Percentiles rank a stretch among this genome's conserved stretches.
These are phyloP conservation scores for Atta cephalotes DNA, from an alignment of 1,140 invertebrate genomes.

Conservation along the genomic window DNA sequence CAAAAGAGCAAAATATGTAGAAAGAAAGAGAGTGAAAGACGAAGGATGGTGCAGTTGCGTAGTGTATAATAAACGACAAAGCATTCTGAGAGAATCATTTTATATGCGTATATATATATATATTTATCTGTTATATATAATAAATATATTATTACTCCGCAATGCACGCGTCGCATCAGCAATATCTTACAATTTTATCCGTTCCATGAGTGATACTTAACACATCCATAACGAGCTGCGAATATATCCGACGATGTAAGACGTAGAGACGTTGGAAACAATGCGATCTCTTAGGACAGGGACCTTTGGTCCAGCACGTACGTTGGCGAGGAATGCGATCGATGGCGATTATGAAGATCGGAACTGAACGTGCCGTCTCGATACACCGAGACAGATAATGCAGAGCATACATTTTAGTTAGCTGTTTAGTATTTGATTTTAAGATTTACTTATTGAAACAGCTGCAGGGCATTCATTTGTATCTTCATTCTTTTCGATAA, in stretches of 20 bases:
- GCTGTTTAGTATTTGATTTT: neutral
- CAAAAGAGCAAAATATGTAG: neutral
- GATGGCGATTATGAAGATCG: neutral
- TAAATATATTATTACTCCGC: slow-evolving; percentile 41
- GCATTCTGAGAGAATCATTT: slow-evolving; percentile 46
- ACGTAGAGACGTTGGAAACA: neutral
- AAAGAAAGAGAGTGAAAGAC: neutral
- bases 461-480: neutral
- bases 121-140: slow-evolving; percentile 32
- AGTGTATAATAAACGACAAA: slow-evolving; percentile 14
- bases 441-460: neutral
- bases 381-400: neutral
- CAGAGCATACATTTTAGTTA: neutral
- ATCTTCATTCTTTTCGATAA: neutral
- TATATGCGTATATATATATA: slow-evolving; percentile 16
- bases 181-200: slow-evolving; percentile 26
- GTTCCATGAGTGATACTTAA: slow-evolving; percentile 12
- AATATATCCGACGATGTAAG: slow-evolving; percentile 18
- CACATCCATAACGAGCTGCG: slow-evolving; percentile 11
- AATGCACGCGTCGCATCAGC: neutral
- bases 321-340: neutral
- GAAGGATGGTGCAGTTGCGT: neutral
- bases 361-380: neutral
- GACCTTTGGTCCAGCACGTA: neutral
- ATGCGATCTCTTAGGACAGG: neutral